A percentile compares a stretch with the other conserved stretches of the same genome.
phyloP scores from a whole-genome alignment of 2,888 invertebrate genomes.

The Papilio demoleus region DNA sequence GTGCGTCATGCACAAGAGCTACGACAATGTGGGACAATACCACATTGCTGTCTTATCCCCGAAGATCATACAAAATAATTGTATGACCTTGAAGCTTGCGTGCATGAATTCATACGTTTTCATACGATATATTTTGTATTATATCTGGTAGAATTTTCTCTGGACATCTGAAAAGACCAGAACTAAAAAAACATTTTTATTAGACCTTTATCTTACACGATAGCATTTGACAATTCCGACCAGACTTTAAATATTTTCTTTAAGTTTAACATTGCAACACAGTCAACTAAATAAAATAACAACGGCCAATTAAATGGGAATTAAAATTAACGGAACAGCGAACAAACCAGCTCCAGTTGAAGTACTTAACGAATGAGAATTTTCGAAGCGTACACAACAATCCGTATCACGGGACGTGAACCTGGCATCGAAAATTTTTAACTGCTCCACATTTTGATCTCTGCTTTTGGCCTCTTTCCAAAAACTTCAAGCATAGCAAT shows the following conservation, averaged over 20 bases:
- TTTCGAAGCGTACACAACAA: conserved; percentile 24
- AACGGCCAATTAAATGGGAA: background rate
- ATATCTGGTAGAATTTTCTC: background rate
- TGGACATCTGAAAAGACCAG: background rate
- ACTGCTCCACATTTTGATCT: conserved; percentile 39
- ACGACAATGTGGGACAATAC: too few relatives aligned
- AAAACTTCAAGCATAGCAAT: conserved; percentile 35
- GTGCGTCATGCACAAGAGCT: too few relatives aligned
- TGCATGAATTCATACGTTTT: too few relatives aligned
- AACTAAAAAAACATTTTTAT: too few relatives aligned
- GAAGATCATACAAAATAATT: too few relatives aligned
- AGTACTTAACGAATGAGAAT: conserved; percentile 6
- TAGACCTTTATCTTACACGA: background rate
- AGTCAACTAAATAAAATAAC: background rate
- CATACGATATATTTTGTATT: background rate
- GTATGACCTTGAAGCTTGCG: too few relatives aligned
- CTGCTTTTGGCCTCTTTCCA: conserved; percentile 36
- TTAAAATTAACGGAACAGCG: background rate
- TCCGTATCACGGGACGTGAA: conserved; percentile 26
- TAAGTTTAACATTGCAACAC: background rate
- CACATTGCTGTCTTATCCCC: too few relatives aligned
- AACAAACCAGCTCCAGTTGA: conserved; percentile 13
- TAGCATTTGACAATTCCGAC: background rate
- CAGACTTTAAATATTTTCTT: background rate
- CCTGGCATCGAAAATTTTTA: conserved; percentile 32